These are phyloP conservation scores for Omphaloscelis lunosa DNA, from an alignment of 2,888 invertebrate genomes.

Conservation along the genomic window DNA sequence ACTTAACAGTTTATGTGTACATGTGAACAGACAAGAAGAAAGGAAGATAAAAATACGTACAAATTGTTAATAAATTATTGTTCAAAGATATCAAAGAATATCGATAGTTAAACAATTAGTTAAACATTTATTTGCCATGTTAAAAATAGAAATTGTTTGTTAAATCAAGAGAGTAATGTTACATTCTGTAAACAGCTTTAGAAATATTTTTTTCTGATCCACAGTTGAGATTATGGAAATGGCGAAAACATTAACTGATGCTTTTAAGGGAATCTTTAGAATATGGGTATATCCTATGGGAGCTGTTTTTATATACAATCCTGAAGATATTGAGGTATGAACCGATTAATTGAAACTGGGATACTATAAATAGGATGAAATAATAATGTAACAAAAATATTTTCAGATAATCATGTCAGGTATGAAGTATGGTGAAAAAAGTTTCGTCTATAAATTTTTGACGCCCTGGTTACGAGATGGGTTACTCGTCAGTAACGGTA, in stretches of 20 bases:
- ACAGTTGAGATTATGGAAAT: conserved; percentile 76
- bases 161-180: neutral
- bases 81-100: neutral
- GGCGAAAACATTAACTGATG: conserved; percentile 67
- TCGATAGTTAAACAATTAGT: neutral
- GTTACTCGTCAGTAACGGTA: conserved; percentile 85
- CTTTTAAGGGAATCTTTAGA: conserved; percentile 74
- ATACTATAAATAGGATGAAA: neutral
- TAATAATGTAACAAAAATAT: conserved; percentile 18
- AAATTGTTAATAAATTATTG: neutral
- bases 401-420: conserved; percentile 87
- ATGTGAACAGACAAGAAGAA: no score
- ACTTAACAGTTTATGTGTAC: no score
- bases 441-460: conserved; percentile 85
- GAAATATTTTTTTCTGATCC: conserved; percentile 8
- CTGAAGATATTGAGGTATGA: conserved; percentile 60
- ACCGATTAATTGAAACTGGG: neutral
- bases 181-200: neutral
- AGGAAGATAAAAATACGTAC: no score
- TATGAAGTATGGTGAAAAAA: conserved; percentile 88
- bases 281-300: conserved; percentile 72
- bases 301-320: conserved; percentile 53
- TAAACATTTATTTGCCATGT: neutral
- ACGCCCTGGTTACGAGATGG: conserved; percentile 90
- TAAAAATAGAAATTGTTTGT: neutral